Conservation (phyloP, 2,797 vertebrate species). For the Neosilurus mollespiculum region DNA sequence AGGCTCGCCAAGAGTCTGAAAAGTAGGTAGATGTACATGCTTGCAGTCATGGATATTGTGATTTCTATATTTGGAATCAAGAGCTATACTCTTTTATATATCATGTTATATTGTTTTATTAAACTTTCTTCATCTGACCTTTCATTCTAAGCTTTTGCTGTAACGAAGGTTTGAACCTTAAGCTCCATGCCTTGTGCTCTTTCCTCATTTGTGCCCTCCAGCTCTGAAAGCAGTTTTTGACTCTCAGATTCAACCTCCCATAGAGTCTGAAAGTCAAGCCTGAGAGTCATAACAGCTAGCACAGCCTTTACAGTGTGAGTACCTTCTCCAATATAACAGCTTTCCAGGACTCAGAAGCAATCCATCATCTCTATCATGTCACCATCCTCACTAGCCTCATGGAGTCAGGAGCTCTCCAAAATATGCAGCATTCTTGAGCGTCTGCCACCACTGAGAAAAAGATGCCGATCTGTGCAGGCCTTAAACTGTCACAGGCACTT, state of each 20-base stretch:
- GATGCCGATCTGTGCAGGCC: not conserved
- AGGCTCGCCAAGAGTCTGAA: conserved; percentile 78
- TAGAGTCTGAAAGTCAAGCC: conserved; percentile 76
- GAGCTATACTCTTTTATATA: not conserved
- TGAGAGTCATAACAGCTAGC: conserved; percentile 68
- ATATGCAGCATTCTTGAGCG: conserved; percentile 34
- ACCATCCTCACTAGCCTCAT: not conserved
- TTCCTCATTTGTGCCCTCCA: conserved; percentile 45
- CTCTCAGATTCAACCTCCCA: conserved; percentile 80
- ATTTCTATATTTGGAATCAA: not conserved
- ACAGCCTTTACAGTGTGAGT: conserved; percentile 89
- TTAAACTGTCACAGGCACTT: conserved; percentile 42
- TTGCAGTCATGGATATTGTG: not conserved
- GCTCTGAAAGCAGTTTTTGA: conserved; percentile 82
- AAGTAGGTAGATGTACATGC: conserved; percentile 71
- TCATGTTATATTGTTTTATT: not conserved
- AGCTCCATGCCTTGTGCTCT: not conserved
- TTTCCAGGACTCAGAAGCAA: not conserved
- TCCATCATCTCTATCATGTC: conserved; percentile 3
- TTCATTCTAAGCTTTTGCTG: not conserved
- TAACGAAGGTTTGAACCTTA: not conserved
- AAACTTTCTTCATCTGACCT: not conserved
- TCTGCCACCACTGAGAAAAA: conserved; percentile 32
- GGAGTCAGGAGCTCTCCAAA: conserved; percentile 25
- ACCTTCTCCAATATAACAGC: conserved; percentile 7